Percentiles rank a stretch among this genome's conserved stretches.
phyloP scores from a whole-genome alignment of 2,888 invertebrate species.

The Augiades crinisus region DNA sequence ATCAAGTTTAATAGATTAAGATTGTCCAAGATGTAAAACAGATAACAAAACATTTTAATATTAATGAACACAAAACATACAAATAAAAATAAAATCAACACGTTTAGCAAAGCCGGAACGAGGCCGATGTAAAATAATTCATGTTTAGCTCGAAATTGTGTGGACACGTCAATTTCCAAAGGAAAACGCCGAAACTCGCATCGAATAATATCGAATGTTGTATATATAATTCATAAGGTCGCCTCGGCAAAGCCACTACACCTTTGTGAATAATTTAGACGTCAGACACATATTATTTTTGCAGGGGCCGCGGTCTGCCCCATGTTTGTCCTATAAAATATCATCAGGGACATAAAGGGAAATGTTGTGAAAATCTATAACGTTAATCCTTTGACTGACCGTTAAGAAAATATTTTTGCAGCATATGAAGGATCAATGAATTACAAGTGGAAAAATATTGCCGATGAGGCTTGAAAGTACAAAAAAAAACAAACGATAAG shows the following conservation, averaged over 20 bases:
- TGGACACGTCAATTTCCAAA: slow-evolving; percentile 36
- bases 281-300: slow-evolving; percentile 71
- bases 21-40: neutral
- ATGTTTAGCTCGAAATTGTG: slow-evolving; percentile 22
- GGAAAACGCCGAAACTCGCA: slow-evolving; percentile 48
- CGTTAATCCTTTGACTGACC: slow-evolving; percentile 29
- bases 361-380: slow-evolving; percentile 32
- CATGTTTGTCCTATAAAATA: slow-evolving; percentile 66
- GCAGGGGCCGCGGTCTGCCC: slow-evolving; percentile 56
- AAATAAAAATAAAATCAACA: slow-evolving; percentile 5
- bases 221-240: slow-evolving; percentile 71
- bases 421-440: no score
- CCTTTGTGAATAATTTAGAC: slow-evolving; percentile 75
- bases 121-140: slow-evolving; percentile 14
- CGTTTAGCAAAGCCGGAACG: slow-evolving; percentile 8
- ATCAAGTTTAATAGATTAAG: neutral
- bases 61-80: neutral
- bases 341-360: slow-evolving; percentile 49
- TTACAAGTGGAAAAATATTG: slow-evolving; percentile 6
- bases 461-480: neutral
- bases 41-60: neutral
- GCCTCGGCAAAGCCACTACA: slow-evolving; percentile 58
- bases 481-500: neutral
- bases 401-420: slow-evolving; percentile 14
- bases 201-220: slow-evolving; percentile 67